Conservation (phyloP, 2,888 invertebrate genomes). For the Parnassius smintheus region DNA sequence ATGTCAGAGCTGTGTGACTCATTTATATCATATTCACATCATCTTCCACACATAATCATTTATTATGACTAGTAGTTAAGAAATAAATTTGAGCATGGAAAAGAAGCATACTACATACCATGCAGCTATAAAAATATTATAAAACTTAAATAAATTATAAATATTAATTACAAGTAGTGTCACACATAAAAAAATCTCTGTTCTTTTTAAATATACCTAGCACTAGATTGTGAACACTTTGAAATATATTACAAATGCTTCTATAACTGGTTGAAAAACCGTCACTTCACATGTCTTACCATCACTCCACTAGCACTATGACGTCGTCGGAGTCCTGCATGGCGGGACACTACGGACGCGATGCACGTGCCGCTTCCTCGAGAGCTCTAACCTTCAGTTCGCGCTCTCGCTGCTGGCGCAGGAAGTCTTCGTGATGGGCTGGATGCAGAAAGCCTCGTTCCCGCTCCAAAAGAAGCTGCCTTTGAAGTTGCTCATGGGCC, state of each 20-base stretch:
- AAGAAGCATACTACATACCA: slow-evolving; percentile 75
- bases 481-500: slow-evolving; percentile 92
- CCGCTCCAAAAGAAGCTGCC: slow-evolving; percentile 91
- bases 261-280: slow-evolving; percentile 28
- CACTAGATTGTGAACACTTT: slow-evolving; percentile 48
- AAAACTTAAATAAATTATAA: slow-evolving; percentile 66
- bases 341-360: slow-evolving; percentile 61
- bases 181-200: slow-evolving; percentile 49
- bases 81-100: slow-evolving; percentile 79
- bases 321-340: slow-evolving; percentile 38
- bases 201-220: slow-evolving; percentile 38
- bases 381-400: slow-evolving; percentile 92
- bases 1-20: slow-evolving; percentile 53
- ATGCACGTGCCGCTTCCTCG: slow-evolving; percentile 90
- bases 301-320: slow-evolving; percentile 45
- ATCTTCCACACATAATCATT: slow-evolving; percentile 62
- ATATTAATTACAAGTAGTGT: slow-evolving; percentile 70
- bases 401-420: slow-evolving; percentile 90
- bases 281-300: slow-evolving; percentile 34
- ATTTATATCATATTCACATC: too few species aligned
- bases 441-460: slow-evolving; percentile 85
- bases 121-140: slow-evolving; percentile 75
- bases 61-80: slow-evolving; percentile 78
- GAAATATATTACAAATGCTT: slow-evolving; percentile 38
- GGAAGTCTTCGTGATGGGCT: slow-evolving; percentile 77